Evolutionary conservation across 2,888 invertebrate genomes (phyloP).

Genomic region (Drosophila antonietae): DNA sequence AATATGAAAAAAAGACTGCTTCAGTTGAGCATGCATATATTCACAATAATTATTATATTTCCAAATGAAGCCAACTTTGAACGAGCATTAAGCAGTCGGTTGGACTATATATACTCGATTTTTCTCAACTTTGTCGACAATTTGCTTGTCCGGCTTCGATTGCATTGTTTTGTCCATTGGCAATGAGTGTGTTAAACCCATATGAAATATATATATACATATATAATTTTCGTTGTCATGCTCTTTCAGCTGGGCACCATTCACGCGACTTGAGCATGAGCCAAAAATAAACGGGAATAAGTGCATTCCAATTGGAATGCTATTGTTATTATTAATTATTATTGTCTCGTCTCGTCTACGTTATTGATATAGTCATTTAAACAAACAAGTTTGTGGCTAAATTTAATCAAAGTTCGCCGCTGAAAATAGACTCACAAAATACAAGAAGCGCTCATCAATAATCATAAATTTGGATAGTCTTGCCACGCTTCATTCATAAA

Average conservation of each 20-base stretch:
- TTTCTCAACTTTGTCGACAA: slow-evolving; percentile 17
- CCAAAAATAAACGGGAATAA: slow-evolving; percentile 39
- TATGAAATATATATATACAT: slow-evolving; percentile 17
- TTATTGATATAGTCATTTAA: slow-evolving; percentile 1
- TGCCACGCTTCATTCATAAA: slow-evolving; percentile 52
- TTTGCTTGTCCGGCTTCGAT: slow-evolving; percentile 30
- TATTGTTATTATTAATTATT: slow-evolving; percentile 37
- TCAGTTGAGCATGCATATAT: neutral
- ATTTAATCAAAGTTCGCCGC: slow-evolving; percentile 33
- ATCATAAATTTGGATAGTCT: slow-evolving; percentile 26
- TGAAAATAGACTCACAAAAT: neutral
- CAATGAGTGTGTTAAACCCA: slow-evolving; percentile 39
- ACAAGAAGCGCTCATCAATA: slow-evolving; percentile 8
- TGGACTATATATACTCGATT: neutral
- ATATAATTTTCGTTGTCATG: slow-evolving; percentile 44
- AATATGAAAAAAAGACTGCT: neutral
- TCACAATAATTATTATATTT: neutral
- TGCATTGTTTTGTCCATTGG: slow-evolving; percentile 21
- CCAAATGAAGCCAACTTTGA: neutral
- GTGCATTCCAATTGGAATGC: slow-evolving; percentile 37
- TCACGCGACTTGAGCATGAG: slow-evolving; percentile 22
- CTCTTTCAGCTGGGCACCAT: slow-evolving; percentile 35
- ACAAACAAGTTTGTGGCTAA: slow-evolving; percentile 17
- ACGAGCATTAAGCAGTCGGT: neutral
- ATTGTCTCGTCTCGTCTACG: neutral